Evolutionary conservation across 2,888 invertebrate genomes (phyloP).

Genomic region (Acheta domesticus): DNA sequence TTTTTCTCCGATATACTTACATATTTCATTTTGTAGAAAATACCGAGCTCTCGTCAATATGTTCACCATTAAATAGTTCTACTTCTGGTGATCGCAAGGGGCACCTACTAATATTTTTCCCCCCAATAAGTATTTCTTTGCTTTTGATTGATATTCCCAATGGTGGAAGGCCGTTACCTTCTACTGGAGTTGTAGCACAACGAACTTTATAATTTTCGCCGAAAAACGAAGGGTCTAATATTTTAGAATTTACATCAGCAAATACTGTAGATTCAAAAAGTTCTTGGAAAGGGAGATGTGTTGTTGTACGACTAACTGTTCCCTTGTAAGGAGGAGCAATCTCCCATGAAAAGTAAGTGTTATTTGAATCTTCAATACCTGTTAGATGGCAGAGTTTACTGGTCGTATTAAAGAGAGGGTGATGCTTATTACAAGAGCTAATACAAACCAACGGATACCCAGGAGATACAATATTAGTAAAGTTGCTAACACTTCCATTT

Average conservation of each 20-base stretch:
- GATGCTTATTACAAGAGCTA: constrained; percentile 20
- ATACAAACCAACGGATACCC: constrained; percentile 25
- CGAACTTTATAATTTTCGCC: neutral
- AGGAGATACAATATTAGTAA: neutral
- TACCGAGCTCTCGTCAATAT: neutral
- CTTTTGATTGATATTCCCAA: constrained; percentile 20
- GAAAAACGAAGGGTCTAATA: constrained; percentile 23
- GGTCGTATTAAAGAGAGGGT: constrained; percentile 21
- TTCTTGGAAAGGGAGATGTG: neutral
- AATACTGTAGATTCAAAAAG: neutral
- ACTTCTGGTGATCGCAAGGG: neutral
- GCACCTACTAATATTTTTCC: neutral
- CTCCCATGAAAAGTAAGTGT: constrained; percentile 23
- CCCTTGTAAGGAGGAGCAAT: neutral
- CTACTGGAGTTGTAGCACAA: constrained; percentile 23
- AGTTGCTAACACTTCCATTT: neutral
- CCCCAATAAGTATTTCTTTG: neutral
- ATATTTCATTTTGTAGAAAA: constrained; percentile 22
- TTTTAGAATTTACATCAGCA: constrained; percentile 18
- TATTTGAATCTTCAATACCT: constrained; percentile 3
- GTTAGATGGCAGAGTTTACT: neutral
- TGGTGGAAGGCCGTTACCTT: neutral
- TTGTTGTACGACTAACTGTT: neutral
- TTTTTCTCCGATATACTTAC: neutral
- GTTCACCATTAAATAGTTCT: too few relatives aligned